These are phyloP conservation scores for Gandaritis pyraliata DNA, from an alignment of 2,888 invertebrate genomes.

Conservation along the genomic window DNA sequence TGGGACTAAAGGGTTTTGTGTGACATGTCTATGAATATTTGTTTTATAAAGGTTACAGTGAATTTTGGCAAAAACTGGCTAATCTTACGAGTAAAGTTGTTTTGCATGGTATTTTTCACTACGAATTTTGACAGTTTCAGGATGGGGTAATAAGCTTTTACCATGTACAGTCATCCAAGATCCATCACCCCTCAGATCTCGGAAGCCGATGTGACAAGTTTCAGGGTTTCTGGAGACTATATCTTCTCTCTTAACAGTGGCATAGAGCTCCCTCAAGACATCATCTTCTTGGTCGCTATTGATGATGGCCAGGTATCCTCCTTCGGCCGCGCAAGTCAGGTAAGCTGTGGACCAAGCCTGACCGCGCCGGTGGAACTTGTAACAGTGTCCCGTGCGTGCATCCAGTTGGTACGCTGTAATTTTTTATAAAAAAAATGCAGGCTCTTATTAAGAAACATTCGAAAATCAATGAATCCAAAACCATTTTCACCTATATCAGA, in stretches of 20 bases:
- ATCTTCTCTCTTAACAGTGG: too few relatives aligned
- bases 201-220: not conserved
- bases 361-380: slow-evolving; percentile 4
- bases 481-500: too few relatives aligned
- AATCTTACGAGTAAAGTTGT: too few relatives aligned
- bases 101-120: too few relatives aligned
- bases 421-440: too few relatives aligned
- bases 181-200: slow-evolving; percentile 3
- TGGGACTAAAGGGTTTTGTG: too few relatives aligned
- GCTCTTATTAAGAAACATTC: too few relatives aligned
- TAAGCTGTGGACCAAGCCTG: not conserved
- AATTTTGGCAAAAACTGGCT: too few relatives aligned
- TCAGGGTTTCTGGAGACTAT: not conserved
- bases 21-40: too few relatives aligned
- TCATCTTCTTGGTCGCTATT: not conserved
- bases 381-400: slow-evolving; percentile 1
- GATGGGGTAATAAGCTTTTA: not conserved
- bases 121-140: too few relatives aligned
- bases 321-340: slow-evolving; percentile 8
- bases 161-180: slow-evolving; percentile 4
- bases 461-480: too few relatives aligned
- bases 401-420: not conserved
- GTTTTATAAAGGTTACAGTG: too few relatives aligned
- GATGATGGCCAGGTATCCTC: not conserved
- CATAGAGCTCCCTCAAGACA: not conserved